phyloP scores from a whole-genome alignment of 2,113 vertebrate genomes.

The Colossoma macropomum region DNA sequence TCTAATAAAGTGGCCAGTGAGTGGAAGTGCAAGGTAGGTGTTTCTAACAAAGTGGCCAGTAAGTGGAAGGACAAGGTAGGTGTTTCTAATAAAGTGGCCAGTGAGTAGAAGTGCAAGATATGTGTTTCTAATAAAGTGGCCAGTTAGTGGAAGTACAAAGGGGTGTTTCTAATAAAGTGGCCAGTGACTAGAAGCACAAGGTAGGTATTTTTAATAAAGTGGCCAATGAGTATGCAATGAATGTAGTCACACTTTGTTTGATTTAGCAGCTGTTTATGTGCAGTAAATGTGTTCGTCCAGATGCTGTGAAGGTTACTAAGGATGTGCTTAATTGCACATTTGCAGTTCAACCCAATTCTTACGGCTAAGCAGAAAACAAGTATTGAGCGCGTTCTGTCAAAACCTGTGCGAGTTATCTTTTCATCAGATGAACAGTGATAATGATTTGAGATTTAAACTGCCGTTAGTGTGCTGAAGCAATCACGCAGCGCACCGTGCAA shows the following conservation, averaged over 20 bases:
- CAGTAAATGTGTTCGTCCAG: background rate
- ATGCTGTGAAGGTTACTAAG: constrained; percentile 13
- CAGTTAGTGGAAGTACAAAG: no score
- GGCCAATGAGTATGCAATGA: background rate
- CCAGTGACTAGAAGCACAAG: no score
- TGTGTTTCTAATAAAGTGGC: no score
- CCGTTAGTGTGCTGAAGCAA: constrained; percentile 41
- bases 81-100: no score
- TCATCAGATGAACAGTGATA: constrained; percentile 17
- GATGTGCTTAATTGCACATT: constrained; percentile 38
- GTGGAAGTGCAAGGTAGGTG: no score
- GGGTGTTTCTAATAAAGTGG: no score
- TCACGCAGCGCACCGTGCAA: constrained; percentile 13
- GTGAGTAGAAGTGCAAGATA: no score
- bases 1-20: no score
- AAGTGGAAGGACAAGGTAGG: no score
- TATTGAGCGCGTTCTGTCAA: constrained; percentile 38
- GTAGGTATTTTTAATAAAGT: no score
- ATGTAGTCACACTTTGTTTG: background rate
- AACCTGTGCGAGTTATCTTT: constrained; percentile 28
- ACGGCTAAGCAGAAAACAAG: constrained; percentile 39
- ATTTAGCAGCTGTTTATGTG: background rate
- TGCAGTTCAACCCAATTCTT: constrained; percentile 27
- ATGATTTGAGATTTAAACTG: constrained; percentile 41
- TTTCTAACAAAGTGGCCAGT: no score